Conservation (phyloP, 2,797 vertebrate species). For the Tympanoctomys barrerae region DNA sequence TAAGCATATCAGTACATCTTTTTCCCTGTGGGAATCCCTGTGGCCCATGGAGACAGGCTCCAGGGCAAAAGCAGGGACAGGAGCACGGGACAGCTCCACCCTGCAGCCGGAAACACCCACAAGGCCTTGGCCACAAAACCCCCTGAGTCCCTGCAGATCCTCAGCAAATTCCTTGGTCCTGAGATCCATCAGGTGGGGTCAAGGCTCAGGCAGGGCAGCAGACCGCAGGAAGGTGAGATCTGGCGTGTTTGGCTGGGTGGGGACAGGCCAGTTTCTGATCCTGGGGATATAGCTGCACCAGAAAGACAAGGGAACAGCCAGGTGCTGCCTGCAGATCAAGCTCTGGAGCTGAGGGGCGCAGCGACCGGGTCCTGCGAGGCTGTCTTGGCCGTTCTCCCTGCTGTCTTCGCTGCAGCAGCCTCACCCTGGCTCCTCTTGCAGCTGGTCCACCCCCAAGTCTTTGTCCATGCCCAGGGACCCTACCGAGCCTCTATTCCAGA, state of each 20-base stretch:
- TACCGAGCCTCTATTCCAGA: fast-evolving
- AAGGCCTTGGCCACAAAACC: not conserved
- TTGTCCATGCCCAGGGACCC: not conserved
- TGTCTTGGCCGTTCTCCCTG: no score
- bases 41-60: no score
- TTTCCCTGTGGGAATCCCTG: no score
- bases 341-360: not conserved
- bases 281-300: not conserved
- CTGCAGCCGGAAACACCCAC: not conserved
- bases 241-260: not conserved
- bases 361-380: not conserved
- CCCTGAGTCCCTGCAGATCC: not conserved
- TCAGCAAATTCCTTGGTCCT: not conserved
- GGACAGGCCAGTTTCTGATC: not conserved
- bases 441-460: not conserved
- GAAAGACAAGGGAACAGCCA: not conserved
- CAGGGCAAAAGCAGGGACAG: no score
- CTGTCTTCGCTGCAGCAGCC: not conserved
- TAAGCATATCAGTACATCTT: no score
- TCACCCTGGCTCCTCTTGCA: not conserved
- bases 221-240: not conserved
- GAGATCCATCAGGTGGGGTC: not conserved
- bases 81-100: not conserved
- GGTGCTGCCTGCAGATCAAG: not conserved
- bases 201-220: fast-evolving